Conservation (phyloP, 2,888 invertebrate species). For the Pimpla rufipes region DNA sequence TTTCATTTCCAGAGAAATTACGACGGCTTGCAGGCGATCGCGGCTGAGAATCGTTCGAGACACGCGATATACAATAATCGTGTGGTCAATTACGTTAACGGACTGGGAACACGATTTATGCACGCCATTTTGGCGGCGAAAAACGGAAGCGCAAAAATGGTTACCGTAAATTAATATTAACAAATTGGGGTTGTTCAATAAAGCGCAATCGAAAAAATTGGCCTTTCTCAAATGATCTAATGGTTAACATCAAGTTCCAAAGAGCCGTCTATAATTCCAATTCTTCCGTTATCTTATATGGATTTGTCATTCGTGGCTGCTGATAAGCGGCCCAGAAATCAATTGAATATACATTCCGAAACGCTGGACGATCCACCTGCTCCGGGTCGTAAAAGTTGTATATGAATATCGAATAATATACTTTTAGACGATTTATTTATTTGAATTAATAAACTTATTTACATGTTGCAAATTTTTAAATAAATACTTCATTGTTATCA, state of each 20-base stretch:
- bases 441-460: constrained; percentile 55
- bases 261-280: constrained; percentile 10
- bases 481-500: constrained; percentile 38
- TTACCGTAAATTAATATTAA: constrained; percentile 18
- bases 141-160: background rate
- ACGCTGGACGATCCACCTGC: no score
- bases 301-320: constrained; percentile 18
- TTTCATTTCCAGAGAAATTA: constrained; percentile 93
- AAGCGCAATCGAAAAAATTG: constrained; percentile 31
- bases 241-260: background rate
- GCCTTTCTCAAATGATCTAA: constrained; percentile 18
- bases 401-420: constrained; percentile 11
- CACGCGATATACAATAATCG: constrained; percentile 72
- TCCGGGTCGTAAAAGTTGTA: no score
- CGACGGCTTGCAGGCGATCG: constrained; percentile 71
- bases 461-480: constrained; percentile 51
- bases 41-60: constrained; percentile 66
- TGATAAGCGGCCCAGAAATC: constrained; percentile 2
- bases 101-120: constrained; percentile 63
- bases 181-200: constrained; percentile 45
- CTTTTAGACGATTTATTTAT: constrained; percentile 37
- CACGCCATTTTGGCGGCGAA: background rate
- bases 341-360: constrained; percentile 1
- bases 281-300: constrained; percentile 43
- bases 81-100: constrained; percentile 75